Evolutionary conservation across 2,797 vertebrate genomes (phyloP).

Genomic region (Propithecus deckenii): DNA sequence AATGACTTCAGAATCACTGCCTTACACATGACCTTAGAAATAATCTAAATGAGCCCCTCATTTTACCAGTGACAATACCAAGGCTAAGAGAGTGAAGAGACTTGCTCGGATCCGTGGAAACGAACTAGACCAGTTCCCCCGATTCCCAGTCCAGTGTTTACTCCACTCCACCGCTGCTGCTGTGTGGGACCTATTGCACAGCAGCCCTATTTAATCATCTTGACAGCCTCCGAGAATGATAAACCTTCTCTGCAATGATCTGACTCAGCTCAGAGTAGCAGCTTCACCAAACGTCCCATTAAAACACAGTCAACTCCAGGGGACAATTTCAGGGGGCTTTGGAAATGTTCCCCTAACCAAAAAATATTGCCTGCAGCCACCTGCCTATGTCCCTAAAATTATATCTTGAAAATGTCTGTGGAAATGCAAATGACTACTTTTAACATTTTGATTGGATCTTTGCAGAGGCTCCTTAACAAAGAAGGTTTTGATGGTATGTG

Average conservation of each 20-base stretch:
- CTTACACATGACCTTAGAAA: background rate
- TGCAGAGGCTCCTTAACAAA: background rate
- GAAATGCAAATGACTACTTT: background rate
- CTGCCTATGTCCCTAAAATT: background rate
- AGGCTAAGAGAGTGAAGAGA: too few species aligned
- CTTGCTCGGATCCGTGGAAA: background rate
- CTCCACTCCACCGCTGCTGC: background rate
- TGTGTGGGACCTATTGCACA: background rate
- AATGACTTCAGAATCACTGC: background rate
- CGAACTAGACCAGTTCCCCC: background rate
- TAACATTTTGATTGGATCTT: background rate
- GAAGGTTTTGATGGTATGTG: background rate
- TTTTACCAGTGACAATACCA: background rate
- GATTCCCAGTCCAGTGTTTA: background rate
- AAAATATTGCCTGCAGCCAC: background rate
- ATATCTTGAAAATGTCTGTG: background rate
- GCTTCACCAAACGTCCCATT: background rate
- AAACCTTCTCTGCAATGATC: background rate
- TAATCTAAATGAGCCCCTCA: background rate
- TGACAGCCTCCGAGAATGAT: background rate
- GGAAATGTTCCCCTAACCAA: background rate
- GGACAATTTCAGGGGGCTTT: background rate
- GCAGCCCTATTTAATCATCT: conserved; percentile 1
- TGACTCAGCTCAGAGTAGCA: background rate
- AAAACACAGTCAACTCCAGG: background rate